phyloP scores from a whole-genome alignment of 2,888 invertebrate genomes.

The Parascotia fuliginaria region DNA sequence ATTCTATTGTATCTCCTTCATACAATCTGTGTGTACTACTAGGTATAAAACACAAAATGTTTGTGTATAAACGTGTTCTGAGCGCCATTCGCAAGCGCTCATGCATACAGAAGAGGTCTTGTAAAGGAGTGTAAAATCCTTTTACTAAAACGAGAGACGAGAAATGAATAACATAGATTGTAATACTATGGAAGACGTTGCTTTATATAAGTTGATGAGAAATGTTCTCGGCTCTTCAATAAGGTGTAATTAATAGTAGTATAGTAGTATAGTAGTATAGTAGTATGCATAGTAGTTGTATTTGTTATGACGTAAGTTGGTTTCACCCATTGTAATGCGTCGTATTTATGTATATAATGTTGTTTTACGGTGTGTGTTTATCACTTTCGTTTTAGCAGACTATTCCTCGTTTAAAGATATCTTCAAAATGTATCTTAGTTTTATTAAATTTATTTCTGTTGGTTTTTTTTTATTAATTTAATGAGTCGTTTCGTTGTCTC shows the following conservation, averaged over 20 bases:
- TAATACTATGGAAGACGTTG: conserved; percentile 16
- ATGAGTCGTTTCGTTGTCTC: too few relatives aligned
- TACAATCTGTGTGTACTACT: conserved; percentile 7
- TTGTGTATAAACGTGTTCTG: conserved; percentile 19
- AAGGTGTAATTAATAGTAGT: neutral
- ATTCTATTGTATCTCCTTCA: neutral
- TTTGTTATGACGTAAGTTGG: too few relatives aligned
- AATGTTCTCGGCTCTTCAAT: conserved; percentile 10
- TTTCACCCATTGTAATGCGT: too few relatives aligned
- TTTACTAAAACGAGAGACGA: conserved; percentile 20
- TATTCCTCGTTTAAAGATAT: too few relatives aligned
- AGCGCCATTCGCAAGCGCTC: conserved; percentile 21
- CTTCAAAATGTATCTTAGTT: too few relatives aligned
- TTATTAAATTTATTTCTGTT: too few relatives aligned
- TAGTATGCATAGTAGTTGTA: too few relatives aligned
- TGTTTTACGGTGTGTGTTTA: too few relatives aligned
- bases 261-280: too few relatives aligned
- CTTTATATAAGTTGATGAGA: conserved; percentile 16
- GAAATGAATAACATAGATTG: conserved; percentile 23
- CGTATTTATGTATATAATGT: too few relatives aligned
- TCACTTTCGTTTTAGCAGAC: too few relatives aligned
- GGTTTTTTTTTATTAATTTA: too few relatives aligned
- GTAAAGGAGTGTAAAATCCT: conserved; percentile 23
- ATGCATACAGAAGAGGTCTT: conserved; percentile 38
- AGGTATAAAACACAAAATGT: conserved; percentile 28